These are phyloP conservation scores for Limenitis arthemis DNA, from an alignment of 2,888 invertebrate species.

Conservation along the genomic window DNA sequence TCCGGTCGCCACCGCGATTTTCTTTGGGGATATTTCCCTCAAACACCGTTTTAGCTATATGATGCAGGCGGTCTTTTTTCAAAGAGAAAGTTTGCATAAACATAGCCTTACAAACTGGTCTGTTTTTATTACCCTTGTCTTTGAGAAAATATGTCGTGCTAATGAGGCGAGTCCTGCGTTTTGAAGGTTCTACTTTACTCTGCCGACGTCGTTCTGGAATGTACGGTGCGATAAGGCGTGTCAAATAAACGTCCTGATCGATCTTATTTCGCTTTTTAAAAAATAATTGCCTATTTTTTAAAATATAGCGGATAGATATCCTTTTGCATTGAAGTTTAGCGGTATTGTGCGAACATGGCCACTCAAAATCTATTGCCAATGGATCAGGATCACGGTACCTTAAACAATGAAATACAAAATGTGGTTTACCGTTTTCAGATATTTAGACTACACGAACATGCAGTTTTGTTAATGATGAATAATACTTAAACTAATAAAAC, in stretches of 20 bases:
- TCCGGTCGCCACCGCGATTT: slow-evolving; percentile 26
- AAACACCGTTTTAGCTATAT: slow-evolving; percentile 8
- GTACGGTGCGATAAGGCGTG: slow-evolving; percentile 3
- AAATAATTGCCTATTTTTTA: not conserved
- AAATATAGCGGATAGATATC: not conserved
- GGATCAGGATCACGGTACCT: slow-evolving; percentile 1
- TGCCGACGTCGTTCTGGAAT: slow-evolving; percentile 7
- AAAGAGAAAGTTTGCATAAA: slow-evolving; percentile 4
- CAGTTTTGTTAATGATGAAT: too few relatives aligned
- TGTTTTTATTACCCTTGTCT: slow-evolving; percentile 1
- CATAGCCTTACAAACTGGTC: slow-evolving; percentile 2
- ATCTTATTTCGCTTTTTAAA: not conserved
- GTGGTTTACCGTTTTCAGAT: too few relatives aligned
- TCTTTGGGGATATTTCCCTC: slow-evolving; percentile 20
- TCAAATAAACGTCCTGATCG: slow-evolving; percentile 2
- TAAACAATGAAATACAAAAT: not conserved
- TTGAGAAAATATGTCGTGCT: not conserved
- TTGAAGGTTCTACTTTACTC: slow-evolving; percentile 3
- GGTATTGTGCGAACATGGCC: not conserved
- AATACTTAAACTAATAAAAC: too few relatives aligned
- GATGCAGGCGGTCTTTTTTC: slow-evolving; percentile 5
- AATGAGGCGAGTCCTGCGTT: slow-evolving; percentile 4
- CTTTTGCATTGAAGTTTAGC: slow-evolving; percentile 1
- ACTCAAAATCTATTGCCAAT: not conserved
- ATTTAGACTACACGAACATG: too few relatives aligned